Percentiles rank a stretch among this genome's conserved stretches.
These are phyloP conservation scores for Antechinus flavipes DNA, from an alignment of 2,113 vertebrate genomes.

Conservation along the genomic window DNA sequence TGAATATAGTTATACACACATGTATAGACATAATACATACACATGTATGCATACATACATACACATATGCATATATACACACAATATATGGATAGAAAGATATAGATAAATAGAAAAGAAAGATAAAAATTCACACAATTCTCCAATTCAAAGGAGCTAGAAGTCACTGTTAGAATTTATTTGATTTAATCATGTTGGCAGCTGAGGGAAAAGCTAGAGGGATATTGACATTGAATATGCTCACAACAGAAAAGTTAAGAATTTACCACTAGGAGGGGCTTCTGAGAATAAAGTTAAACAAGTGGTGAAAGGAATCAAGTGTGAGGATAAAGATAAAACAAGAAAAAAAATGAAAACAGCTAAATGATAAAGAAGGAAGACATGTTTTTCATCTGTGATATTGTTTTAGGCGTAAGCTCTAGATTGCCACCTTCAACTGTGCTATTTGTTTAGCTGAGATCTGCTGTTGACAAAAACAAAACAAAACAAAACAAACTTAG, in stretches of 20 bases:
- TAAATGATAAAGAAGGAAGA: neutral
- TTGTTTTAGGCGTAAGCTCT: constrained; percentile 24
- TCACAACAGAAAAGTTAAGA: neutral
- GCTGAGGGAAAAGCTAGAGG: neutral
- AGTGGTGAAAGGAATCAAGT: neutral
- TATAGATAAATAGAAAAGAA: too few relatives aligned
- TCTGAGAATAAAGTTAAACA: neutral
- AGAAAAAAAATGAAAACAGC: neutral
- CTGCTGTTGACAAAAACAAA: neutral
- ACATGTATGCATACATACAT: neutral
- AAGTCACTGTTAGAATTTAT: neutral
- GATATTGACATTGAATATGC: neutral
- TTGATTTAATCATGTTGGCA: neutral
- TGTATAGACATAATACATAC: neutral
- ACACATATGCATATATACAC: neutral
- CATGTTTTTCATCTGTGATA: neutral
- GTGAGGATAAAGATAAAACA: neutral
- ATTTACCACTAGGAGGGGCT: neutral
- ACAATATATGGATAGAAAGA: too few relatives aligned
- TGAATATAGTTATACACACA: neutral
- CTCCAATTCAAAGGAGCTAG: neutral
- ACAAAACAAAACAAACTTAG: neutral
- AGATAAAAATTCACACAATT: neutral
- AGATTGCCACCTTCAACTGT: constrained; percentile 25
- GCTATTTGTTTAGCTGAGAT: constrained; percentile 31